Conservation (phyloP, 2,797 vertebrate species). For the Enteromius afrohamiltoni region DNA sequence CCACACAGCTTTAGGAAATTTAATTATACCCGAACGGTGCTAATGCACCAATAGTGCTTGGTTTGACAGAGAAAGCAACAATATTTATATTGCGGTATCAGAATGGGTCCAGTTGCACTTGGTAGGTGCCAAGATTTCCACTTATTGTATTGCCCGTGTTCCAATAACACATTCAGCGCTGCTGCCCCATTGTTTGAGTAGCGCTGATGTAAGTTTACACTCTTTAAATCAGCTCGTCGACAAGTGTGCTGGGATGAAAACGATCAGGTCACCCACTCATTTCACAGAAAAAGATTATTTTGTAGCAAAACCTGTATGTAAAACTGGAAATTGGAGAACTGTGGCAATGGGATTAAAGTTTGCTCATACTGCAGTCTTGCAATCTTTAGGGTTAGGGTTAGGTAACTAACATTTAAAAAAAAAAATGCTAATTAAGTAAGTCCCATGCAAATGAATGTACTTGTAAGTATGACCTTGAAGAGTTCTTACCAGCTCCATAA, state of each 20-base stretch:
- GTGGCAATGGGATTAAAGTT: neutral
- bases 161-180: slow-evolving; percentile 76
- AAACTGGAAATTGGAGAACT: slow-evolving; percentile 45
- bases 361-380: neutral
- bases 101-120: slow-evolving; percentile 59
- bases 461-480: neutral
- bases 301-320: neutral
- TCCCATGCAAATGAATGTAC: too few relatives aligned
- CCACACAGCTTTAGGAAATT: slow-evolving; percentile 73
- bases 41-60: slow-evolving; percentile 59
- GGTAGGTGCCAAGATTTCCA: slow-evolving; percentile 75
- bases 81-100: slow-evolving; percentile 76
- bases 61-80: slow-evolving; percentile 68
- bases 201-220: slow-evolving; percentile 65
- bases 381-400: too few relatives aligned
- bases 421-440: too few relatives aligned
- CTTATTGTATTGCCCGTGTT: slow-evolving; percentile 77
- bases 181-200: slow-evolving; percentile 72
- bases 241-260: slow-evolving; percentile 23
- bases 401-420: too few relatives aligned
- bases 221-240: slow-evolving; percentile 68
- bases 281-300: slow-evolving; percentile 53
- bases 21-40: slow-evolving; percentile 66
- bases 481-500: slow-evolving; percentile 70
- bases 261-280: slow-evolving; percentile 46